Base-by-base conservation (phyloP, 2,888 invertebrate genomes). In the Palloptera scutellata region DNA sequence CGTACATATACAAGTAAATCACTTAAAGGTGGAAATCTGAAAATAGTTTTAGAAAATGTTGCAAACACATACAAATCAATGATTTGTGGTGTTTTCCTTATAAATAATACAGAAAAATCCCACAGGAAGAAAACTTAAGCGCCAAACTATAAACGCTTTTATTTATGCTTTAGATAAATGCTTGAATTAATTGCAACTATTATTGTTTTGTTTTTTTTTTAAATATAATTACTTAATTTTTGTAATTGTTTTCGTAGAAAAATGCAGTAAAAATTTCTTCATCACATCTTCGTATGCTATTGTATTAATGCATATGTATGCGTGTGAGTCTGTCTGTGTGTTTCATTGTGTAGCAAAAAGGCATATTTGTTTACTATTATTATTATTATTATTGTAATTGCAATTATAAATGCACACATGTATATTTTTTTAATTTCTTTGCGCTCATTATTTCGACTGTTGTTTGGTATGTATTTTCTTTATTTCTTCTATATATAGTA, bases 101-200 rank as follows among this genome's bases (percentile, higher is more conserved):
- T 66, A 61, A 45, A 62, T n/a, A n/a, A n/a, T 30, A 30, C 30
- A 30, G 30, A 30, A 30, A 57, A 57, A 20, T 62, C 45, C 43
- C 15, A 43, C 62, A 62, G 62, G 51, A 30, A 30, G 57, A 59
- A 58, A 20, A 41, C 20, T 58, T 61, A 54, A 19, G 60, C 45
- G 54, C 53, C 20, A 54, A 9, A 53, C 54, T 54, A 30, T 30
- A 30, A 42, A 66, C 55, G 60, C 43, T 54, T 66, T 60, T 53
- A 43, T 54, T 17, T 17, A 54, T 66, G 53, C 42, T 20, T 42
- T 61, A 17, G 45, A 54, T 66, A 55, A 61, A 66, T 66, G 60
- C 61, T 66, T 66, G 60, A 61, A 61, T 66, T 66, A 61, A 64
- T 64, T 64, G 64, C 64, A 64, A 58, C 64, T 64, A 64, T 64